Conservation (phyloP, 2,797 vertebrate genomes). For the Aselliscus stoliczkanus region DNA sequence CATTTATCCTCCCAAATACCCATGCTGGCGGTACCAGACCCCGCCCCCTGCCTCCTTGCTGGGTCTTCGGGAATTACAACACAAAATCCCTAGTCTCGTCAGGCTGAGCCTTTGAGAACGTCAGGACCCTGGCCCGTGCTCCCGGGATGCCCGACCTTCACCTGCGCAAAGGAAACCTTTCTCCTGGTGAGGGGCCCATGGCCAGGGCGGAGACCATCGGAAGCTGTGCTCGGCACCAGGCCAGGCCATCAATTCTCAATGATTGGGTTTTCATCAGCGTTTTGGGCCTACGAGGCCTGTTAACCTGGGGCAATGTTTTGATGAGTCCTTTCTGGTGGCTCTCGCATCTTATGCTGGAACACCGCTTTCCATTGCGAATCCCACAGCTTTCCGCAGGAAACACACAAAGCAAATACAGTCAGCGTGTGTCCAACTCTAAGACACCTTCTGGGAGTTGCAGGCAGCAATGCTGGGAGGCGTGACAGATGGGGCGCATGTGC, state of each 20-base stretch:
- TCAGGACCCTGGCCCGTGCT: too few relatives aligned
- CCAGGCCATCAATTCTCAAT: background rate
- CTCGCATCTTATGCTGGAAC: rapidly evolving
- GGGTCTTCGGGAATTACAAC: background rate
- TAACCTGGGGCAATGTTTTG: background rate
- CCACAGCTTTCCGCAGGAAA: background rate
- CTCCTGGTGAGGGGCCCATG: too few relatives aligned
- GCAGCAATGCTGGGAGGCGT: background rate
- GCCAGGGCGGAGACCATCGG: too few relatives aligned
- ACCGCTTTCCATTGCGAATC: background rate
- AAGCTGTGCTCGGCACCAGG: too few relatives aligned
- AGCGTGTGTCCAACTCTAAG: background rate
- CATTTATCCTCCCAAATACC: background rate
- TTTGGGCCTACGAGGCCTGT: background rate
- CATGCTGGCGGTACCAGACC: too few relatives aligned
- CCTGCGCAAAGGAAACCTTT: too few relatives aligned
- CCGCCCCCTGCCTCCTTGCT: background rate
- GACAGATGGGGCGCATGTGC: background rate
- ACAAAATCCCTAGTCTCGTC: rapidly evolving
- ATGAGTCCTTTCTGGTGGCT: background rate
- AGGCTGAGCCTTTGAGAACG: rapidly evolving
- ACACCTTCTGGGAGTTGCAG: rapidly evolving
- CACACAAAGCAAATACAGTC: background rate
- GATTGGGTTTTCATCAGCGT: background rate
- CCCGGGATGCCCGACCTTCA: too few relatives aligned